phyloP scores from a whole-genome alignment of 53 echinoderm and acorn worm species.

The Zoroaster sp. region DNA sequence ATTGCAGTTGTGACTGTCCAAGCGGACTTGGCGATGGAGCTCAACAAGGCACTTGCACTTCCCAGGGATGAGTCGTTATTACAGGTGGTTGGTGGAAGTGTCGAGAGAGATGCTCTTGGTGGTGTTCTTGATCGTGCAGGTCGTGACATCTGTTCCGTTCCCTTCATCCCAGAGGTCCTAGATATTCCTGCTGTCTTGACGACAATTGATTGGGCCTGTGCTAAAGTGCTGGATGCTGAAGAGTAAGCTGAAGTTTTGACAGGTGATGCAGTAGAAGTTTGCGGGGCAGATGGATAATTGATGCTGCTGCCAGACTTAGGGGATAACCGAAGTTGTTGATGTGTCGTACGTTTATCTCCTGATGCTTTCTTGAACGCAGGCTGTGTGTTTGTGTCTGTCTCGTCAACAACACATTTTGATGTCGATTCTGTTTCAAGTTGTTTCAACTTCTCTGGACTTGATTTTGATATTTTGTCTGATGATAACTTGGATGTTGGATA shows the following conservation, averaged over 20 bases:
- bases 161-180: conserved; percentile 45
- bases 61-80: conserved; percentile 41
- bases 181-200: conserved; percentile 52
- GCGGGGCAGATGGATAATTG: conserved; percentile 23
- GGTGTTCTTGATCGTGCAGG: conserved; percentile 32
- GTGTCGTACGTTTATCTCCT: background rate
- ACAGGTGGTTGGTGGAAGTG: conserved; percentile 35
- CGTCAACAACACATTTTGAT: background rate
- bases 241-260: conserved; percentile 4
- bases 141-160: conserved; percentile 28
- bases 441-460: conserved; percentile 24
- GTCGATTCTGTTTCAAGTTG: background rate
- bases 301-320: conserved; percentile 26
- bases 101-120: conserved; percentile 34
- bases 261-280: background rate
- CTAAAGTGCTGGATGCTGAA: conserved; percentile 9
- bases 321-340: conserved; percentile 7
- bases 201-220: conserved; percentile 44
- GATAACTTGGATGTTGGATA: background rate
- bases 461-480: background rate
- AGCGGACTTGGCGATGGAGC: conserved; percentile 92
- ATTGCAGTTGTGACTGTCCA: conserved; percentile 65
- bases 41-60: conserved; percentile 94
- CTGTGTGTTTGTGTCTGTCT: background rate
- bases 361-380: background rate